A percentile compares a stretch with the other conserved stretches of the same genome.
Conservation (phyloP, 2,797 vertebrate genomes). For the Oryzias sinensis region DNA sequence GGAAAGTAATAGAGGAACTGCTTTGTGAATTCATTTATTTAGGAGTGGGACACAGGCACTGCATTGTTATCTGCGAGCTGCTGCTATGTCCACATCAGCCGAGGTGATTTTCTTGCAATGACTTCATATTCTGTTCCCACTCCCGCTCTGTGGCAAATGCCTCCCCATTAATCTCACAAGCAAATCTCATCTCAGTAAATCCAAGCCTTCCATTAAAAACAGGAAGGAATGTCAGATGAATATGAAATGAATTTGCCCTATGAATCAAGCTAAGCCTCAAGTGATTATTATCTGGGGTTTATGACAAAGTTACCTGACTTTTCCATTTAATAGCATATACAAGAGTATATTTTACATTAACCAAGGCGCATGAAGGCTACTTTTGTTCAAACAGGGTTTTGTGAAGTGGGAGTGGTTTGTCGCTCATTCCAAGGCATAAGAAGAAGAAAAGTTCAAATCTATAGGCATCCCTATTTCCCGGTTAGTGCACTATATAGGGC, state of each 20-base stretch:
- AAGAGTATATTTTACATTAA: constrained; percentile 30
- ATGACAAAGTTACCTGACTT: constrained; percentile 44
- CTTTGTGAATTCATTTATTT: constrained; percentile 34
- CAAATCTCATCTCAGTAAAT: constrained; percentile 60
- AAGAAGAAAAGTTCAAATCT: no score
- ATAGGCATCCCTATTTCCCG: no score
- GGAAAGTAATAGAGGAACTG: constrained; percentile 5
- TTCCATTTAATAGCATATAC: constrained; percentile 44
- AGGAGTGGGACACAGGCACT: neutral
- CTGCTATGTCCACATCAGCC: constrained; percentile 22
- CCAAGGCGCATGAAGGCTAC: no score
- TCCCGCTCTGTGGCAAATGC: constrained; percentile 40
- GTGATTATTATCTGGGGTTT: constrained; percentile 61
- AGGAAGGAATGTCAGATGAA: constrained; percentile 51
- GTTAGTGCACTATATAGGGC: no score
- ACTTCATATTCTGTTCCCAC: constrained; percentile 33
- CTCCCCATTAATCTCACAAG: constrained; percentile 53
- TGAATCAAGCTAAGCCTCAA: constrained; percentile 59
- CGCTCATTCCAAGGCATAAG: no score
- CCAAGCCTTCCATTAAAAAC: constrained; percentile 56
- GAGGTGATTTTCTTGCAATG: constrained; percentile 34
- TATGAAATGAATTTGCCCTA: constrained; percentile 58
- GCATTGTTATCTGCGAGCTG: constrained; percentile 30
- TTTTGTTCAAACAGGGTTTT: no score
- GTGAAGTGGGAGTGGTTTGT: no score